phyloP scores from a whole-genome alignment of 2,888 invertebrate species.

The Taenaris catops region DNA sequence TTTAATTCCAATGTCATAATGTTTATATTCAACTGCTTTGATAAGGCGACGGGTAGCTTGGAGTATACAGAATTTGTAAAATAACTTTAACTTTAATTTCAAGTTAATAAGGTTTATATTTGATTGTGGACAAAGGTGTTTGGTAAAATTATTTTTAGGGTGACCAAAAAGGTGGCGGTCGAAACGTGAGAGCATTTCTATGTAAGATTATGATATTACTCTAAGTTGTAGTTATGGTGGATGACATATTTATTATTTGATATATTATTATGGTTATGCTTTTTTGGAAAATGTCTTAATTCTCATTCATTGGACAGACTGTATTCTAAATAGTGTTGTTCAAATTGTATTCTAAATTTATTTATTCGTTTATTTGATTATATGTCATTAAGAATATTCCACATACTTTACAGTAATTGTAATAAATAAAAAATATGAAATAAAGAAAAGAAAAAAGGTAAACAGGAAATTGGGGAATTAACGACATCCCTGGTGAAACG shows the following conservation, averaged over 20 bases:
- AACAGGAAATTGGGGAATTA: no score
- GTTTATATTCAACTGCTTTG: not conserved
- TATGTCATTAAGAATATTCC: no score
- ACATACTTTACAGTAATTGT: no score
- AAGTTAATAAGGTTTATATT: conserved; percentile 15
- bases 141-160: conserved; percentile 55
- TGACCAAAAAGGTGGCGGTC: conserved; percentile 40
- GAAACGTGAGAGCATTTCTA: conserved; percentile 74
- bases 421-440: no score
- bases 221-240: conserved; percentile 46
- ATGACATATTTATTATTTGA: conserved; percentile 25
- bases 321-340: no score
- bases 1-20: not conserved
- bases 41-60: not conserved
- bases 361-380: no score
- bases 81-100: conserved; percentile 5
- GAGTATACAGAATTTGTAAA: not conserved
- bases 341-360: no score
- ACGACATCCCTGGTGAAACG: no score
- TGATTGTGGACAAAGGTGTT: conserved; percentile 17
- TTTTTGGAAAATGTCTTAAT: no score
- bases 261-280: conserved; percentile 4
- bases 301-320: no score
- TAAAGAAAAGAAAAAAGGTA: no score
- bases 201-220: conserved; percentile 73